phyloP scores from a whole-genome alignment of 1,140 invertebrate species.

The Brachystomella parvula region DNA sequence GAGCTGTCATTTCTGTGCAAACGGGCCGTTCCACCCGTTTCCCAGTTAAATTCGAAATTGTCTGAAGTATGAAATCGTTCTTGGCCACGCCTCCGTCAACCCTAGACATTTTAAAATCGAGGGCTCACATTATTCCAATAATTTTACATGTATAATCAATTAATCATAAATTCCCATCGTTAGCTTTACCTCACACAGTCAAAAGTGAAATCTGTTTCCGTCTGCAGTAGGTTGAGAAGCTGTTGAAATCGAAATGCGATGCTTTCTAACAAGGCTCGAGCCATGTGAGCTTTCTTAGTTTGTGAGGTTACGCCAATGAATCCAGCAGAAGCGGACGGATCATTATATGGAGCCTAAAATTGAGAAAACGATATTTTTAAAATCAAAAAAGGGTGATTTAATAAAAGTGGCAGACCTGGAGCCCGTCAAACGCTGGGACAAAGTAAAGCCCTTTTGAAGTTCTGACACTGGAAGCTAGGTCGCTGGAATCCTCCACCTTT shows the following conservation, averaged over 20 bases:
- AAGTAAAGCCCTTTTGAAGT: slow-evolving; percentile 78
- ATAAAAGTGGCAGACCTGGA: slow-evolving; percentile 56
- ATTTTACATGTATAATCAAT: neutral
- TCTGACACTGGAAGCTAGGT: slow-evolving; percentile 61
- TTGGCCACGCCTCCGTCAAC: slow-evolving; percentile 86
- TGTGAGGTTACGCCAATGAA: slow-evolving; percentile 76
- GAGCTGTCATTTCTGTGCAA: slow-evolving; percentile 62
- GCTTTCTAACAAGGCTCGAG: slow-evolving; percentile 75
- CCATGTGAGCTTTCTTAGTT: slow-evolving; percentile 67
- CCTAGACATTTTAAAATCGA: slow-evolving; percentile 46
- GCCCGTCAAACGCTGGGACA: slow-evolving; percentile 81
- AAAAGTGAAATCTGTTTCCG: slow-evolving; percentile 56
- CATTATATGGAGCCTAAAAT: slow-evolving; percentile 74
- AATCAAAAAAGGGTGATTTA: slow-evolving; percentile 23
- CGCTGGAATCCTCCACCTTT: slow-evolving; percentile 57
- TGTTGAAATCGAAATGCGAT: slow-evolving; percentile 74
- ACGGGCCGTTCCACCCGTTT: slow-evolving; percentile 60
- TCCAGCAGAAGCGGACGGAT: slow-evolving; percentile 67
- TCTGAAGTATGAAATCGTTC: slow-evolving; percentile 82
- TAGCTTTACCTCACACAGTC: slow-evolving; percentile 51
- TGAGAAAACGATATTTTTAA: slow-evolving; percentile 15
- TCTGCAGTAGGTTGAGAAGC: slow-evolving; percentile 59
- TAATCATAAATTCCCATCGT: neutral
- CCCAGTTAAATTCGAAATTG: slow-evolving; percentile 70
- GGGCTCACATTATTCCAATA: neutral